Conservation (phyloP, 2,888 invertebrate genomes). For the Caenorhabditis sulstoni region DNA sequence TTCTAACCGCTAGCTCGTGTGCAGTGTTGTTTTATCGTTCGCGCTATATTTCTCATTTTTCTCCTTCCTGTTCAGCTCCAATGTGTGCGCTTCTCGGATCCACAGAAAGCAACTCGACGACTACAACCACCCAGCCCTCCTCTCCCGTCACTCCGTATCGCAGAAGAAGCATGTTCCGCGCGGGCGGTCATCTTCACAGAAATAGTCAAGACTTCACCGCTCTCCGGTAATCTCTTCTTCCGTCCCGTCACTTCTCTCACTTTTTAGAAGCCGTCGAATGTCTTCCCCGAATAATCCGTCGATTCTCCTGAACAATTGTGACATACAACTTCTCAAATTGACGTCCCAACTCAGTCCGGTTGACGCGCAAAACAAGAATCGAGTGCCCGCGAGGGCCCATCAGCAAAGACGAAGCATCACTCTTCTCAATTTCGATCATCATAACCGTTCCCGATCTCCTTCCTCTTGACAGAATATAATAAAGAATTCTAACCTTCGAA, state of each 20-base stretch:
- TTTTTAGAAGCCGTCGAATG: constrained; percentile 56
- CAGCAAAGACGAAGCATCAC: constrained; percentile 64
- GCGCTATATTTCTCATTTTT: background rate
- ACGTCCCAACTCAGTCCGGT: constrained; percentile 45
- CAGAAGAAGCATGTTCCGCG: constrained; percentile 57
- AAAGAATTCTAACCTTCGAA: constrained; percentile 44
- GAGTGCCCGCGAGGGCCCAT: constrained; percentile 30
- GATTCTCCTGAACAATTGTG: constrained; percentile 61
- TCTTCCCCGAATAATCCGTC: constrained; percentile 65
- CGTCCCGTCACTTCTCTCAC: background rate
- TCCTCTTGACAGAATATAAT: constrained; percentile 28
- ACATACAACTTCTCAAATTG: constrained; percentile 63
- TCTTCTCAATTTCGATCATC: constrained; percentile 51
- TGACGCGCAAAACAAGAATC: constrained; percentile 33
- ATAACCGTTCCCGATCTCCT: constrained; percentile 39
- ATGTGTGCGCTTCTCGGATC: constrained; percentile 59
- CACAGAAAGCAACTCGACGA: constrained; percentile 41
- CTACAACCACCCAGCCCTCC: constrained; percentile 48
- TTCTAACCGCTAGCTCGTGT: constrained; percentile 29
- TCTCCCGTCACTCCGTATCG: constrained; percentile 62
- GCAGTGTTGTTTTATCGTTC: constrained; percentile 12
- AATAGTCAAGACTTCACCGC: constrained; percentile 60
- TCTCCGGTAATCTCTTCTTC: constrained; percentile 32
- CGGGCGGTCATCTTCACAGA: constrained; percentile 34
- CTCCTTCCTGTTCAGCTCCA: constrained; percentile 44